Base-by-base conservation (phyloP, 2,888 invertebrate genomes). In the Dolomedes plantarius region DNA sequence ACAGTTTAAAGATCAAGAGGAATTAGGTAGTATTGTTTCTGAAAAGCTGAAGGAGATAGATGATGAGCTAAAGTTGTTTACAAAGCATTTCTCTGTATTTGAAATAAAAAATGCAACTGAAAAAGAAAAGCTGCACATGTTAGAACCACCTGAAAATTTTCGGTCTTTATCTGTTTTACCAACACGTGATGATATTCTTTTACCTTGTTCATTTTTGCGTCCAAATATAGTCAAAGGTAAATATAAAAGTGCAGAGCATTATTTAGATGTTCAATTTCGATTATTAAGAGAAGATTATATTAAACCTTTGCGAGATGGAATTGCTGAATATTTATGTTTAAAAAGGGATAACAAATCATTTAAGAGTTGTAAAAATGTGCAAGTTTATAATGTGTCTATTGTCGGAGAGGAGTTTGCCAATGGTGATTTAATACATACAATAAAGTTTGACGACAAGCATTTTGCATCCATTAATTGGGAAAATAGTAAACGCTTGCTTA, bases 241-340 rank as follows among this genome's bases (percentile, higher is more conserved):
- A 0, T 96, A 95, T 90, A 90, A 92, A 0, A 92, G 92, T 90
- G 92, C 94, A 0, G 93, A 94, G 67, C 94, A 96, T 89, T 97
- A 97, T 90, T 92, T 97, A 29, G 95, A 95, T 89, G 92, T 94
- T n/a, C 96, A 96, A 89, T 96, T 95, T 90, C 93, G 95, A 46
- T 92, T 96, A 41, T 90, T 97, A 71, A 92, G 95, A 39, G 96
- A 97, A 92, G 97, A 97, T 91, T 96, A 95, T 90, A 93, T 95
- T 39, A 92, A 93, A 23, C 95, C 96, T 0, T 90, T 97, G 29
- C 92, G 95, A 41, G 93, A 94, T 90, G 95, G 95, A 86, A 93
- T 95, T 90, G 90, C 90, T 88, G 92, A 93, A 90, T 94, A 93
- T 89, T 90, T 92, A 88, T 67, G 28, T n/a, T 64, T 82, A 9